phyloP scores from a whole-genome alignment of 2,888 invertebrate species.

The Platynereis dumerilii region DNA sequence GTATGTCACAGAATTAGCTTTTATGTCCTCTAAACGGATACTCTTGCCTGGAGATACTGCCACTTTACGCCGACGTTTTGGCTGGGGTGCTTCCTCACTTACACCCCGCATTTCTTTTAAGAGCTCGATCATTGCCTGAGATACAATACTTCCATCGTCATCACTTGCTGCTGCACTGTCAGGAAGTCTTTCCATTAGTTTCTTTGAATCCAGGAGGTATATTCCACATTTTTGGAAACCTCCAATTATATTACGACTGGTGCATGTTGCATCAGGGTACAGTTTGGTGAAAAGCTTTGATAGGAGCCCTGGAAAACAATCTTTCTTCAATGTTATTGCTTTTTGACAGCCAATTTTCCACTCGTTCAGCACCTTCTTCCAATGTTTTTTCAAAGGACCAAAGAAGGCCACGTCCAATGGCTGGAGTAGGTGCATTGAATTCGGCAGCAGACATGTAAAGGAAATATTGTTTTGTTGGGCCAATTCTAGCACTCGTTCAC shows the following conservation, averaged over 20 bases:
- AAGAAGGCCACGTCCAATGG: constrained; percentile 39
- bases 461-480: constrained; percentile 56
- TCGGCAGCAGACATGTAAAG: constrained; percentile 44
- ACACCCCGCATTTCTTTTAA: not conserved
- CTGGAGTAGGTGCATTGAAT: constrained; percentile 38
- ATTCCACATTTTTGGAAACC: constrained; percentile 9
- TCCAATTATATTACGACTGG: not conserved
- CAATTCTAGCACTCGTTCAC: constrained; percentile 42
- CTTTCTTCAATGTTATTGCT: not conserved
- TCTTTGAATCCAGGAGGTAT: not conserved
- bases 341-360: not conserved
- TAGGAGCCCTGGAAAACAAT: constrained; percentile 2
- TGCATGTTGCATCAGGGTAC: too few relatives aligned
- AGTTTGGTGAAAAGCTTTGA: not conserved
- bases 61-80: not conserved
- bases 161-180: not conserved
- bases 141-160: too few relatives aligned
- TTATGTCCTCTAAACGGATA: not conserved
- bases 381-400: constrained; percentile 32
- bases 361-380: constrained; percentile 26
- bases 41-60: constrained; percentile 8
- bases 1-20: too few relatives aligned
- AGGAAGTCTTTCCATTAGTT: not conserved
- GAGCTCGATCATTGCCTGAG: not conserved
- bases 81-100: not conserved